A percentile compares a stretch with the other conserved stretches of the same genome.
Evolutionary conservation across 2,797 vertebrate genomes (phyloP).

Genomic region (Margarornis squamiger): DNA sequence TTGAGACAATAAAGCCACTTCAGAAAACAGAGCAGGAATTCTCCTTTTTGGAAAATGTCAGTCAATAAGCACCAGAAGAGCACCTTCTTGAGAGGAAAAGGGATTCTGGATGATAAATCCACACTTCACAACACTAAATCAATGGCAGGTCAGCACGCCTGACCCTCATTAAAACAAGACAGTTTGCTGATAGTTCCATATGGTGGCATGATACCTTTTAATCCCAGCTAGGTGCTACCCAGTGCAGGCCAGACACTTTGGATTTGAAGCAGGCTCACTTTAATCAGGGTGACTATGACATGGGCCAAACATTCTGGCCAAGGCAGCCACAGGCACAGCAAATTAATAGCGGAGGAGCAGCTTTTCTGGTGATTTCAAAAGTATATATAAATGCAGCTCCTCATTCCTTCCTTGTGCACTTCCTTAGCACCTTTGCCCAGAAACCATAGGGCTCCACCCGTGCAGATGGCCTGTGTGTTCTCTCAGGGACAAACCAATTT

Average conservation of each 20-base stretch:
- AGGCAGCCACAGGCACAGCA: background rate
- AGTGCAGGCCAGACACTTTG: background rate
- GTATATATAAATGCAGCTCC: background rate
- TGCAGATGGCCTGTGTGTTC: background rate
- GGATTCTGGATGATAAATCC: background rate
- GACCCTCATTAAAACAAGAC: background rate
- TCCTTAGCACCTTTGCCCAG: background rate
- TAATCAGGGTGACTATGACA: background rate
- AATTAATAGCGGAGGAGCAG: background rate
- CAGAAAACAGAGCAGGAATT: background rate
- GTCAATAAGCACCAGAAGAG: background rate
- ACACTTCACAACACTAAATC: background rate
- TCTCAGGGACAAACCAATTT: background rate
- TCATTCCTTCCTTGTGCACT: background rate
- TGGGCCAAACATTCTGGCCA: background rate
- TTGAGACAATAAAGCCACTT: background rate
- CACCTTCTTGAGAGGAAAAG: background rate
- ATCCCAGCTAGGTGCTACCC: background rate
- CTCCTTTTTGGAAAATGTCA: background rate
- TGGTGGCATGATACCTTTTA: background rate
- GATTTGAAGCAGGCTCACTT: slow-evolving; percentile 13
- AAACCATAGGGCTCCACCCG: fast-evolving
- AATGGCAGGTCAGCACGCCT: background rate
- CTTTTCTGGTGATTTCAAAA: background rate
- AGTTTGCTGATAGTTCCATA: background rate